Evolutionary conservation across 2,797 vertebrate genomes (phyloP).

Genomic region (Enteromius trimaculatus): DNA sequence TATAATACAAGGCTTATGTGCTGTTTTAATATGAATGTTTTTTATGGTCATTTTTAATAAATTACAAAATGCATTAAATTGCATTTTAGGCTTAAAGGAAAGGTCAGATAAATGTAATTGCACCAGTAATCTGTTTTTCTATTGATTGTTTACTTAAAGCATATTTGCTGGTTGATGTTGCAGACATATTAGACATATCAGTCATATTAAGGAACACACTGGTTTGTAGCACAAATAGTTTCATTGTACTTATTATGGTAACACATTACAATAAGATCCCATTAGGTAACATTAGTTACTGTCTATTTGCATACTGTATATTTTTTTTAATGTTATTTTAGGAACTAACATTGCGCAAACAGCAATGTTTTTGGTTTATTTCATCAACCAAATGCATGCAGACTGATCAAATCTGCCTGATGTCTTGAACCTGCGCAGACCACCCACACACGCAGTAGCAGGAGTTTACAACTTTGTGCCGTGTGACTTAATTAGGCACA

Average conservation of each 20-base stretch:
- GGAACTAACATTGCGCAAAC: no score
- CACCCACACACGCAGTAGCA: not conserved
- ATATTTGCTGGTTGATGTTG: no score
- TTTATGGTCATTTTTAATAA: not conserved
- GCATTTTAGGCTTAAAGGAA: not conserved
- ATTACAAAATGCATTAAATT: not conserved
- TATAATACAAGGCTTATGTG: not conserved
- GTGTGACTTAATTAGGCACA: conserved; percentile 20
- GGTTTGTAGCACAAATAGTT: not conserved
- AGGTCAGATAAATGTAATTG: not conserved
- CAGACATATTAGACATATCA: not conserved
- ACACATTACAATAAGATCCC: no score
- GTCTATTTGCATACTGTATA: no score
- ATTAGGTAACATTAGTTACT: no score
- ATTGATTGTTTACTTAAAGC: not conserved
- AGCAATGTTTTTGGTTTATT: not conserved
- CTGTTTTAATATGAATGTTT: not conserved
- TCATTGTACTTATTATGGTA: not conserved
- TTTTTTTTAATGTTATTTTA: no score
- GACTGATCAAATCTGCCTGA: not conserved
- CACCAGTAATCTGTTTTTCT: not conserved
- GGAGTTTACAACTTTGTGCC: not conserved
- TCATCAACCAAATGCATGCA: not conserved
- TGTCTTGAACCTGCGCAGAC: conserved; percentile 10
- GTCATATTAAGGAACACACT: not conserved